Conservation (phyloP, 2,113 vertebrate genomes). For the Heterotis niloticus region DNA sequence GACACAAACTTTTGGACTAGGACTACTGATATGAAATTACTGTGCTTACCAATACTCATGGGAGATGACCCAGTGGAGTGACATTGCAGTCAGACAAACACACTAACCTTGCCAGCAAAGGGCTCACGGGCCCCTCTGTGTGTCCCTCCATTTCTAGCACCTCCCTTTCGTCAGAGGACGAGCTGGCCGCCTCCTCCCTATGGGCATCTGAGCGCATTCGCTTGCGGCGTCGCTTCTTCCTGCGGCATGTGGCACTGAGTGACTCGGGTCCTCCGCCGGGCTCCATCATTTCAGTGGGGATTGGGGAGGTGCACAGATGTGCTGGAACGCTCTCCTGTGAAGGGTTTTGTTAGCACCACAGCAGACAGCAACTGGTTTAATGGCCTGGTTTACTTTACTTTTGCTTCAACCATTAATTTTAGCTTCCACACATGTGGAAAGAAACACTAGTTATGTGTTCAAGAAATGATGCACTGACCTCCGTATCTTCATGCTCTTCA, state of each 20-base stretch:
- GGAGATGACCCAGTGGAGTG: too few species aligned
- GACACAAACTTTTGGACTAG: too few species aligned
- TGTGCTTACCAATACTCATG: too few species aligned
- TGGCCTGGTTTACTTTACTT: too few species aligned
- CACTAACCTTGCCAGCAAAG: conserved; percentile 54
- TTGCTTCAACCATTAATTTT: too few species aligned
- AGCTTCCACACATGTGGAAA: too few species aligned
- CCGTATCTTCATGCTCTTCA: conserved; percentile 71
- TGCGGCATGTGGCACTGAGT: conserved; percentile 26
- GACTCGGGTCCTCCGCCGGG: conserved; percentile 31
- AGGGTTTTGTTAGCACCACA: too few species aligned
- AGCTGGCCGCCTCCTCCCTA: conserved; percentile 43
- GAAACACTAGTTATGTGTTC: neutral
- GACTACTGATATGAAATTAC: too few species aligned
- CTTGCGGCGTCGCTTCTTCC: conserved; percentile 68
- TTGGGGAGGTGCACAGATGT: conserved; percentile 76
- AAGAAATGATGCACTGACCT: conserved; percentile 55
- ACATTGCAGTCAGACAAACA: too few species aligned
- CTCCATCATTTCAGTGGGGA: conserved; percentile 52
- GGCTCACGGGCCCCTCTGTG: conserved; percentile 36
- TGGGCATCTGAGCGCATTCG: conserved; percentile 56
- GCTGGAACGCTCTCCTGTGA: conserved; percentile 64
- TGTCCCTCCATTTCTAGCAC: conserved; percentile 43
- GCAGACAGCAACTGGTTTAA: too few species aligned
- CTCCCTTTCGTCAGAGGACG: conserved; percentile 67